Evolutionary conservation across 2,113 vertebrate species (phyloP), one percentile per base, ranked within the genome.

Genomic region (Sclerurus mexicanus): DNA sequence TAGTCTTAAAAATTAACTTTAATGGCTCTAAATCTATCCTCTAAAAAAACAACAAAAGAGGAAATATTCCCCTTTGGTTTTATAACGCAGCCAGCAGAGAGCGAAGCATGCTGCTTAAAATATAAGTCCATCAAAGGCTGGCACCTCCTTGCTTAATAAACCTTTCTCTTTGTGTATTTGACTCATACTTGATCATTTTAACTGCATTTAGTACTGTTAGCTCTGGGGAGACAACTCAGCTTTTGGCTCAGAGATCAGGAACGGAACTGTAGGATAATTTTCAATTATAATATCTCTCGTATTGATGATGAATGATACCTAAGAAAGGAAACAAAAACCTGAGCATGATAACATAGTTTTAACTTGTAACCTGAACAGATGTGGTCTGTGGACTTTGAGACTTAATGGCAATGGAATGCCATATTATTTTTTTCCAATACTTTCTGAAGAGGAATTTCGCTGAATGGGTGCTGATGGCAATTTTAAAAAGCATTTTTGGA

Each of bases 251-350:
- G 52, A 46, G 18, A 89, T 10, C 64, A 60, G 79, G 93, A 94
- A 80, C 6, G 20, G 78, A 94, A 90, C 67, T 90, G 63, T n/a
- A 86, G 60, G 85, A 85, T 81, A 81, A 95, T 93, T 91, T 88
- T 96, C 60, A 81, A 58, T 95, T 90, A 72, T 74, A 95, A 68
- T 89, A 74, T 95, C 90, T 94, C 86, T 90, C 25, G 0, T 88
- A 90, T 95, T 93, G 79, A 93, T 95, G 95, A 97, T 93, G 96
- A 95, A 92, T 90, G 92, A 96, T 93, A 85, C 47, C 60, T 76
- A 40, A 77, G 84, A 94, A 90, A 93, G 64, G 93, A 95, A 97
- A 97, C 68, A 96, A 95, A 90, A 96, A 87, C 52, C 49, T 64
- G 40, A 90, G 86, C 53, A 81, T 64, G 92, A 89, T 89, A 93